phyloP scores from a whole-genome alignment of 1,140 invertebrate species.

The Thaumatotibia leucotreta region DNA sequence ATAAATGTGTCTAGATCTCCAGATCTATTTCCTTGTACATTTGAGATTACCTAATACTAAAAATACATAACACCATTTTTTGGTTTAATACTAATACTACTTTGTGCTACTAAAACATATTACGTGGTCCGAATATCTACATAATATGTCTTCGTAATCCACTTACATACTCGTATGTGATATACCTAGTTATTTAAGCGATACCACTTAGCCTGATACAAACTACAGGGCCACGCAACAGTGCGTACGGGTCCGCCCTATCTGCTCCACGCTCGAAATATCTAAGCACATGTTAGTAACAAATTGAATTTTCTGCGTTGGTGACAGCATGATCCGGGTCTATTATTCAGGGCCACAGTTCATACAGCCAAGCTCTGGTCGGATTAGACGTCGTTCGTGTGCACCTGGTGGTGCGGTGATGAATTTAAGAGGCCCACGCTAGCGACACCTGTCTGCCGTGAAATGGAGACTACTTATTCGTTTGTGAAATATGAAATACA shows the following conservation, averaged over 20 bases:
- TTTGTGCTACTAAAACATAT: neutral
- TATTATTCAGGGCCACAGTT: conserved; percentile 67
- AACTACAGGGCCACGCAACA: neutral
- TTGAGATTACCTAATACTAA: no score
- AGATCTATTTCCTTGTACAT: no score
- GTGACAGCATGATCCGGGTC: conserved; percentile 18
- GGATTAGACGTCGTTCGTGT: conserved; percentile 54
- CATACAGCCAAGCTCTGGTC: conserved; percentile 44
- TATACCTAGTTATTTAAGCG: no score
- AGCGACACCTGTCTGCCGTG: conserved; percentile 59
- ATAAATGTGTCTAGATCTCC: no score
- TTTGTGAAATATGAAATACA: conserved; percentile 60
- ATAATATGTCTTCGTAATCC: no score
- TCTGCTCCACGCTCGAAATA: conserved; percentile 10
- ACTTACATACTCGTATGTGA: neutral
- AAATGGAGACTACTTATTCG: conserved; percentile 61
- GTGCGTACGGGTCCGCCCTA: neutral
- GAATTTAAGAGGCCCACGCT: conserved; percentile 50
- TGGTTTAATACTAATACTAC: no score
- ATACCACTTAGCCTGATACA: neutral
- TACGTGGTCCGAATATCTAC: neutral
- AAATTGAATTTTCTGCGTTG: conserved; percentile 9
- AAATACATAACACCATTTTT: no score
- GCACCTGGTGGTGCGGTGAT: conserved; percentile 50
- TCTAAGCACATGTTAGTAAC: conserved; percentile 11